Base-by-base conservation (phyloP, 2,888 invertebrate species). In the Andrena dorsata region DNA sequence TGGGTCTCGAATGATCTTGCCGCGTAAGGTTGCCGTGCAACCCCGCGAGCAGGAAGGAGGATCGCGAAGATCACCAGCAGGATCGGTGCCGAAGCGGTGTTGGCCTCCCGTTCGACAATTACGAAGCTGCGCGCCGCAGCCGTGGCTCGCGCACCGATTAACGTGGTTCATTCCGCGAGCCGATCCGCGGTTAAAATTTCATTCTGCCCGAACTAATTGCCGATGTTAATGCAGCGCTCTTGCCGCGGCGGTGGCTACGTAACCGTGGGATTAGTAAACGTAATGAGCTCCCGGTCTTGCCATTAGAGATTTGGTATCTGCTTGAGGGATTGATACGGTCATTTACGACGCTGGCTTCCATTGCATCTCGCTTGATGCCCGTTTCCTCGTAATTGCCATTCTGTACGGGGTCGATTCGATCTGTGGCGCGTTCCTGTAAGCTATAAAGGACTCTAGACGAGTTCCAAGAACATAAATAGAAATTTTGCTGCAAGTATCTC, bases 141-240 rank as follows among this genome's bases (percentile, higher is more conserved):
- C 58, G 41, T 16, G 41, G 41, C 41, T 41, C 16, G 32, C 26
- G 56, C 64, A 4, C 32, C 69, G 77, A 86, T 86, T 86, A 86
- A 53, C 56, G 16, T 16, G 53, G 75, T 35, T 76, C 78, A 86
- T 86, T 75, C 78, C 66, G 58, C 65, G 3, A 66, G 26, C 41
- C 58, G 73, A 78, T 58, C 51, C 63, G 71, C 63, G 71, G 61
- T 76, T 86, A 60, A 78, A 76, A 65, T 81, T 86, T 83, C 78
- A 86, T 86, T 83, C 86, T 72, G 65, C 56, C 10, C 75, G 81
- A 79, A 75, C 79, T 86, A 86, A 86, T 86, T 71, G 66, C 66
- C 70, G 51, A 81, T 76, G 83, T 78, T 83, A 78, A 78, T 86
- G 35, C 60, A 51, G 35, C 70, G 64, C 66, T 85, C 76, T 71